Evolutionary conservation across 2,113 vertebrate species (phyloP).

Genomic region (Pampusana beccarii): DNA sequence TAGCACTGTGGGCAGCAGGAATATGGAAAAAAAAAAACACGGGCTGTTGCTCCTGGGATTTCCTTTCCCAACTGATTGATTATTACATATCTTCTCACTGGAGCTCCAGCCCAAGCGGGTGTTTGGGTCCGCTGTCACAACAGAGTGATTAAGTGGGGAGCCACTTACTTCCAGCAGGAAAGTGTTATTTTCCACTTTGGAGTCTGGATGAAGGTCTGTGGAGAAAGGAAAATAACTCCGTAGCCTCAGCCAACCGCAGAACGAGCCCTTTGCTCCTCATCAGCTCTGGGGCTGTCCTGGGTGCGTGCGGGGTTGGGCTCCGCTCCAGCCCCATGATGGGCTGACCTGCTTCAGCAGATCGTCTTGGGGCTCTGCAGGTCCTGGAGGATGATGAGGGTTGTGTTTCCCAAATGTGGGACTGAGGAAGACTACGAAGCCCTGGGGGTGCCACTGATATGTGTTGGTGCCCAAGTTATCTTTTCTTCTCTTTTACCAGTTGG

Average conservation of each 20-base stretch:
- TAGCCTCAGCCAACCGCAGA: neutral
- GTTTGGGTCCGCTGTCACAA: constrained; percentile 22
- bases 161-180: constrained; percentile 28
- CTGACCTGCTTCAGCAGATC: neutral
- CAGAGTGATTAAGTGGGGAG: constrained; percentile 33
- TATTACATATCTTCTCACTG: neutral
- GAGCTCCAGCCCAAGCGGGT: accelerated
- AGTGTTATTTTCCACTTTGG: neutral
- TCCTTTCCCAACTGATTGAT: constrained; percentile 46
- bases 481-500: too few relatives aligned
- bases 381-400: neutral
- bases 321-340: accelerated
- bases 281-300: neutral
- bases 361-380: neutral
- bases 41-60: neutral
- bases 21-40: neutral
- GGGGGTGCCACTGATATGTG: too few relatives aligned
- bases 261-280: accelerated
- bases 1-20: accelerated
- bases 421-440: too few relatives aligned
- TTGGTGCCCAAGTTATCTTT: too few relatives aligned
- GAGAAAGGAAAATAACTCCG: neutral
- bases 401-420: neutral
- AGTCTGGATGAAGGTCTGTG: constrained; percentile 9
- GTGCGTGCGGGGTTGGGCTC: accelerated